Base-by-base conservation (phyloP, 2,888 invertebrate species). In the Sesia apiformis region DNA sequence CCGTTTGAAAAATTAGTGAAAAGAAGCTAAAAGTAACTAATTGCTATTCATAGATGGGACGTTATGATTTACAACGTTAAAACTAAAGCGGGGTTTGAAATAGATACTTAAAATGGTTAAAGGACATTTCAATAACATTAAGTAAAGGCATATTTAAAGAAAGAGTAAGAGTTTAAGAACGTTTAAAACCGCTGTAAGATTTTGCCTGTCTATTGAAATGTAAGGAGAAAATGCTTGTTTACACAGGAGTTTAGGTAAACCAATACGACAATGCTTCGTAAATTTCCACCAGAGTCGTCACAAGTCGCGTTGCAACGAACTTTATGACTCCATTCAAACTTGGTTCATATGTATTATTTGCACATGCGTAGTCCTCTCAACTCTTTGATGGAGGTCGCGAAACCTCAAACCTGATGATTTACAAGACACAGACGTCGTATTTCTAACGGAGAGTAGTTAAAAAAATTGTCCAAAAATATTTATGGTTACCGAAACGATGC, bases 301-400 rank as follows among this genome's bases (percentile, higher is more conserved):
- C 58, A 58, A 64, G 71, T 69, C 70, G 66, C 61, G 65, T 70
- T 66, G 60, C 57, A 57, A 50, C 56, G 56, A 61, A 76, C 63
- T 85, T 85, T 85, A 86, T 84, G 83, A 72, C 85, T 84, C 86
- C 81, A 84, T 86, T 84, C 70, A 84, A 69, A 65, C 62, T 58
- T 62, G 60, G 62, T 61, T 4, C 46, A 4, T n/a, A 46, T 50
- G 6, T 50, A 50, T 50, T 7, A 38, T 42, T 42, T 42, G 5
- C 42, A 50, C 50, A 38, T 50, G 50, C 38, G 38, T 50, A 7
- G 39, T 7, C 38, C 23, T 4, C 64, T 64, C 60, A 66, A 61
- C 64, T 66, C 67, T 71, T 71, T 72, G 72, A 74, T 66, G 73
- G 72, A 67, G 75, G 78, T 81, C 78, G 70, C 81, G 63, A 81